Conservation (phyloP, 2,888 invertebrate genomes). For the Cyclophora albipunctata region DNA sequence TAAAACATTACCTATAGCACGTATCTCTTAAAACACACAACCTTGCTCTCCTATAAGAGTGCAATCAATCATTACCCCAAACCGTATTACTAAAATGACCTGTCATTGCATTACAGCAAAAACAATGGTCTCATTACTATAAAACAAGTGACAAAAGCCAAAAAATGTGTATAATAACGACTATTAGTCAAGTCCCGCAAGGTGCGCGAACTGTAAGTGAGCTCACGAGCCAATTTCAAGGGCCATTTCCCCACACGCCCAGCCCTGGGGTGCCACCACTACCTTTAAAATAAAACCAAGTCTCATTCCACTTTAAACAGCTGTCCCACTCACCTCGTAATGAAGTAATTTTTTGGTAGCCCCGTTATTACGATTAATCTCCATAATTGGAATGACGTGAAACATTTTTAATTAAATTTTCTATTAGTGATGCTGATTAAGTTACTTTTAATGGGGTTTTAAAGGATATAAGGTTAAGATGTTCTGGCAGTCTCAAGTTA, state of each 20-base stretch:
- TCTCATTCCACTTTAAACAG: constrained; percentile 27
- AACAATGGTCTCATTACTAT: constrained; percentile 28
- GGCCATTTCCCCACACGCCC: constrained; percentile 64
- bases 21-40: no score
- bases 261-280: constrained; percentile 25
- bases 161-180: constrained; percentile 52
- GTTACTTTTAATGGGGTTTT: not conserved
- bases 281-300: constrained; percentile 43
- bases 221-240: constrained; percentile 62
- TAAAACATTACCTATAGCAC: no score
- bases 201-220: constrained; percentile 58
- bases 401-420: not conserved
- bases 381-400: not conserved
- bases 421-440: constrained; percentile 5
- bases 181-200: constrained; percentile 62
- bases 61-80: no score
- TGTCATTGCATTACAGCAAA: constrained; percentile 1
- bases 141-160: constrained; percentile 50
- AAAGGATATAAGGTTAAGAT: no score
- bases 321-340: constrained; percentile 21
- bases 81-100: constrained; percentile 1
- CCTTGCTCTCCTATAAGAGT: no score
- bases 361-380: no score
- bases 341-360: not conserved
- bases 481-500: no score